Evolutionary conservation across 1,140 invertebrate genomes (phyloP).

Genomic region (Penaeus indicus): DNA sequence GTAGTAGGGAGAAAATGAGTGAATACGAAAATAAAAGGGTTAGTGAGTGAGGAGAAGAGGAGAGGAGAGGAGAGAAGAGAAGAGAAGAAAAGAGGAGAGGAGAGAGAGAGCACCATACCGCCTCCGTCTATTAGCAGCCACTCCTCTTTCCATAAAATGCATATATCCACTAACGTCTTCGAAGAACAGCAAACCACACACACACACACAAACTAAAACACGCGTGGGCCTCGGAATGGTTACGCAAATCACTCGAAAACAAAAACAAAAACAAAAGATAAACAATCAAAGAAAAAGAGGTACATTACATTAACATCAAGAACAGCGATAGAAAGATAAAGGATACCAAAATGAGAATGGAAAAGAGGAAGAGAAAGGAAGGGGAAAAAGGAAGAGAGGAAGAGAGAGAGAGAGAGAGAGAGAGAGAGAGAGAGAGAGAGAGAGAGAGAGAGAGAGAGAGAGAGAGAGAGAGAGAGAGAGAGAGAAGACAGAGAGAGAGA

Average conservation of each 20-base stretch:
- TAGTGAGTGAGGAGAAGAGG: neutral
- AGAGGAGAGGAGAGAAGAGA: neutral
- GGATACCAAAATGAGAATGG: neutral
- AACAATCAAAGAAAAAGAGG: too few species aligned
- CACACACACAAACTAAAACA: too few species aligned
- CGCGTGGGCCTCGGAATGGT: too few species aligned
- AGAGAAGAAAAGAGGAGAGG: neutral
- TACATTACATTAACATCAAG: too few species aligned
- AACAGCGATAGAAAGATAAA: neutral
- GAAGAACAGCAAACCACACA: too few species aligned
- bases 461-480: neutral
- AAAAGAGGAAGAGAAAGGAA: neutral
- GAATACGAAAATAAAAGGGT: neutral
- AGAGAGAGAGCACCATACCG: constrained; percentile 3
- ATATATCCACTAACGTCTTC: too few species aligned
- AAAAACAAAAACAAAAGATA: too few species aligned
- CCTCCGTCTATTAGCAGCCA: too few species aligned
- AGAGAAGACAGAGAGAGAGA: neutral
- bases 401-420: neutral
- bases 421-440: too few species aligned
- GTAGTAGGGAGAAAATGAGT: neutral
- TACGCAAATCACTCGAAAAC: too few species aligned
- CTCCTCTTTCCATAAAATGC: too few species aligned
- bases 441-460: neutral
- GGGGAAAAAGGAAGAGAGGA: neutral